Base-by-base conservation (phyloP, 1,140 invertebrate genomes). In the Solenopsis invicta region DNA sequence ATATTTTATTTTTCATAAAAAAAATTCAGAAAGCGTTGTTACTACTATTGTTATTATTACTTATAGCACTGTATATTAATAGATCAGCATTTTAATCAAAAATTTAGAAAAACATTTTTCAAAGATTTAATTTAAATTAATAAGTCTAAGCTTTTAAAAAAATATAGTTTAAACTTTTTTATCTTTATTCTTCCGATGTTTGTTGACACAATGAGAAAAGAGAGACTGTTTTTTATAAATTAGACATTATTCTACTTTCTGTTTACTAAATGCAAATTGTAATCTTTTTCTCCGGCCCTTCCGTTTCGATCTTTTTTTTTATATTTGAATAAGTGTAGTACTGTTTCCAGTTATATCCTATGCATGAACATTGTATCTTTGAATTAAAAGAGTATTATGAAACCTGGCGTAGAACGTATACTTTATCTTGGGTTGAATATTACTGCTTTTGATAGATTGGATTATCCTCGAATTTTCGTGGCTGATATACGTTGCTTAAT, bases 401-500 rank as follows among this genome's bases (percentile, higher is more conserved):
- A 45, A 72, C 18, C 45, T 56, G n/a, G 2, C 1, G 10, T 0
- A 5, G 6, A 16, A 41, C 21, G 37, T 71, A 52, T 71, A 71
- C 10, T 4, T 72, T 72, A 72, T 71, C 37, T 41, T 45, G n/a
- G 8, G 5, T 6, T 29, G 21, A 5, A 81, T 81, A 61, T 45
- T 81, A 45, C 37, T 61, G 18, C 64, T 1, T 71, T 56, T 71
- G 29, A 78, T 45, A 41, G 50, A 71, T 66, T 59, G 8, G 13
- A 81, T 81, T 81, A 81, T 56, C 52, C 18, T 71, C 29, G 48
- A 72, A 81, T 29, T 81, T 81, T 56, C 66, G 10, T 71, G 66
- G 37, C n/a, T 45, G 6, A 81, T 56, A 34, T 29, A 34, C n/a
- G 52, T 69, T 59, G 48, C 21, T 71, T 52, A 81, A 71, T 81